These are phyloP conservation scores for Xyrichtys novacula DNA, from an alignment of 2,797 vertebrate genomes.

Conservation along the genomic window DNA sequence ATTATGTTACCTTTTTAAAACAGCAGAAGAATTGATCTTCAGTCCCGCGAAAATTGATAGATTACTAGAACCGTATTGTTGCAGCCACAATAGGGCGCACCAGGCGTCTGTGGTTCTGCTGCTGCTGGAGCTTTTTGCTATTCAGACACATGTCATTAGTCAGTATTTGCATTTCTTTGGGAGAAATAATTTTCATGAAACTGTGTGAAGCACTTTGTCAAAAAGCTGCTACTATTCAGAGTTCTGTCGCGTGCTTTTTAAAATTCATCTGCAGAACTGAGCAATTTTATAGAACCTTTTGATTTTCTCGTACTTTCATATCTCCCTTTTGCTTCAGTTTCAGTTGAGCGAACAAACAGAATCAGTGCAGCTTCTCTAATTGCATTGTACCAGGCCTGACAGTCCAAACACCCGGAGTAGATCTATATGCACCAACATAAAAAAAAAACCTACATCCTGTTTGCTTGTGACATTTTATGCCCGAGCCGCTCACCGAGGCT, in stretches of 20 bases:
- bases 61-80: slow-evolving; percentile 71
- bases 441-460: slow-evolving; percentile 66
- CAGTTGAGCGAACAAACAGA: not conserved
- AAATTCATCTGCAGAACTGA: slow-evolving; percentile 40
- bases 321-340: slow-evolving; percentile 23
- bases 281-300: slow-evolving; percentile 37
- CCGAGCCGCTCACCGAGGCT: slow-evolving; percentile 57
- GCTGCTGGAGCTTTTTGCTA: slow-evolving; percentile 70
- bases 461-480: slow-evolving; percentile 68
- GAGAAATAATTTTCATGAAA: slow-evolving; percentile 74
- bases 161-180: slow-evolving; percentile 83
- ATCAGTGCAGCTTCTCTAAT: slow-evolving; percentile 22
- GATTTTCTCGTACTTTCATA: slow-evolving; percentile 37
- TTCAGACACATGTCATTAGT: slow-evolving; percentile 80
- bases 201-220: slow-evolving; percentile 68
- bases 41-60: slow-evolving; percentile 69
- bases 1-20: slow-evolving; percentile 71
- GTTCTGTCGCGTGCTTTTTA: slow-evolving; percentile 49
- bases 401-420: slow-evolving; percentile 44
- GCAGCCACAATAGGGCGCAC: slow-evolving; percentile 75
- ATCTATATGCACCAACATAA: slow-evolving; percentile 36
- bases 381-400: slow-evolving; percentile 23
- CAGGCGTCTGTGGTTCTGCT: slow-evolving; percentile 70
- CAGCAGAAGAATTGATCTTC: slow-evolving; percentile 69
- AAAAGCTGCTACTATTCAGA: slow-evolving; percentile 57